Base-by-base conservation (phyloP, 2,113 vertebrate species). In the Oreochromis aureus region DNA sequence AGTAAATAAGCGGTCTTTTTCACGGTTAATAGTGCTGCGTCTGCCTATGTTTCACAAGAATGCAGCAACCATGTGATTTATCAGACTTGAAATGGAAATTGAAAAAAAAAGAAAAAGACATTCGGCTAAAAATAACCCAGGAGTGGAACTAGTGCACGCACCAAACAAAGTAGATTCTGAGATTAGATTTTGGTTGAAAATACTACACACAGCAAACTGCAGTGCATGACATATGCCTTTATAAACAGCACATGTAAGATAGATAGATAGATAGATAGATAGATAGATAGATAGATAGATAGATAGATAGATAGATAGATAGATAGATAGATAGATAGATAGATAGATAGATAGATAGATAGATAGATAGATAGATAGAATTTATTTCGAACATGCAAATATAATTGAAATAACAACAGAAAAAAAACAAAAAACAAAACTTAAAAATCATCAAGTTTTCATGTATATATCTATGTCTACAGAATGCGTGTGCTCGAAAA, bases 61-160 rank as follows among this genome's bases (percentile, higher is more conserved):
- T 27, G 82, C 61, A 82, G 46, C 76, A 9, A 63, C 89, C 2
- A 30, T 24, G 5, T 51, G 71, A 88, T 81, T 85, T 32, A 58
- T 56, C 84, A 56, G 44, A 61, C 78, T 55, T 69, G 51, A 90
- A 85, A 87, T 81, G 61, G 71, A 81, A 69, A 73, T 34, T 63
- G 59, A 5, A 32, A n/a, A 44, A 69, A 58, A 88, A 88, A 81
- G 18, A 79, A 59, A 84, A 87, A 82, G 18, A 32, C 81, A 32
- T n/a, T 6, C 19, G 4, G 90, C 83, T 91, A 89, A 91, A 93
- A 91, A 92, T 92, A 92, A 71, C 81, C 32, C 36, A 13, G 27
- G 12, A 84, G 86, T 22, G 56, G 84, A 89, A n/a, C 5, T 22
- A n/a, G 78, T 39, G 76, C 86, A 83, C 2, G 3, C 58, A 15